Base-by-base conservation (phyloP, 2,797 vertebrate genomes). In the Setipinna tenuifilis region DNA sequence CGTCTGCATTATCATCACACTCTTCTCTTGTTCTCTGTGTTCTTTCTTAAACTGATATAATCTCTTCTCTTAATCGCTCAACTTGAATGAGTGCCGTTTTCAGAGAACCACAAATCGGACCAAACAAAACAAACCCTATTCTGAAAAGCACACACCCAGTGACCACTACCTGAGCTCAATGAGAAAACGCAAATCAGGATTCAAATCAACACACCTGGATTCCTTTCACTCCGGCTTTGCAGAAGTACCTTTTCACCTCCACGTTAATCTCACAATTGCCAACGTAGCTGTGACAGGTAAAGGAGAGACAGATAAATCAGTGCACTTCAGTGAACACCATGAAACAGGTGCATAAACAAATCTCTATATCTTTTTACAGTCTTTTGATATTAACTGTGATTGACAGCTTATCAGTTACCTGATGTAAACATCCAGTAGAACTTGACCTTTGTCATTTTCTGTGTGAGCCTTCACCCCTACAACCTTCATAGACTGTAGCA, bases 231-330 rank as follows among this genome's bases (percentile, higher is more conserved):
- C 97, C 97, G 28, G 97, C 98, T 93, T 98, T 98, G 93, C 97
- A 98, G 93, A 98, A 98, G 91, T 98, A 98, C 86, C 96, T 96
- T 93, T 99, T 99, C 87, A 98, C 96, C 91, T 98, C 98, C 84
- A 98, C 97, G 5, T 98, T 95, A 86, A 99, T 97, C 92, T 99
- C 97, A 21, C 96, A 91, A 28, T 98, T 96, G 19, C 98, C 97
- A 62, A 97, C 96, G 19, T 97, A 99, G 92, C 98, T 99, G 90
- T 14, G 31, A 81, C 23, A 87, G 1, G 84, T 7, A 71, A 81
- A 85, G 84, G 25, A 71, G n/a, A 75, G 44, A 81, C 2, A 65
- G 59, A 54, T 5, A 81, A 6, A 81, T 61, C 50, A 23, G 23
- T 78, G 10, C 19, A 86, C 23, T 25, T 17, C 19, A 31, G 28